Evolutionary conservation across 1,140 invertebrate species (phyloP).

Genomic region (Listronotus oregonensis): DNA sequence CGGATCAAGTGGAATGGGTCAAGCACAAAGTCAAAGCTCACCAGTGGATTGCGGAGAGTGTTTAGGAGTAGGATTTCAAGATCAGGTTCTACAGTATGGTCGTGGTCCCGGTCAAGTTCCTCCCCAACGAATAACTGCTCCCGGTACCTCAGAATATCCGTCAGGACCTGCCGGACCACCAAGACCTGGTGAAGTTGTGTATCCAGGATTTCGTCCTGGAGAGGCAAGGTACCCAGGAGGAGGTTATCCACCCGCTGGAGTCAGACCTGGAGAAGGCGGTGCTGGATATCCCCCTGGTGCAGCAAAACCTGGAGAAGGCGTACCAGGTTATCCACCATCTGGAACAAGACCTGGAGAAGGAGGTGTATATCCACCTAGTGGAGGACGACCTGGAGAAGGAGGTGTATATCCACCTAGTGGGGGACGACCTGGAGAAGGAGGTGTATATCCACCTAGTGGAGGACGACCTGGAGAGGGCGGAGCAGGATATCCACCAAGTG

Average conservation of each 20-base stretch:
- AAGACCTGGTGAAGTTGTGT: not conserved
- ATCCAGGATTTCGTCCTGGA: not conserved
- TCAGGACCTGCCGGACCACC: not conserved
- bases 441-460: slow-evolving; percentile 16
- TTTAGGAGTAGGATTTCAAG: slow-evolving; percentile 33
- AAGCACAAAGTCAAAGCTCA: slow-evolving; percentile 73
- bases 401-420: slow-evolving; percentile 1
- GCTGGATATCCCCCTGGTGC: not conserved
- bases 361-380: no score
- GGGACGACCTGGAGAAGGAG: slow-evolving; percentile 16
- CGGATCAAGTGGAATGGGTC: slow-evolving; percentile 72
- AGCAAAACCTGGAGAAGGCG: not conserved
- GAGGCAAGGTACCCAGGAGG: slow-evolving; percentile 8
- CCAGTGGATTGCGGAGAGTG: slow-evolving; percentile 51
- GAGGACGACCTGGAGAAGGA: no score
- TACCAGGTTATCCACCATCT: not conserved
- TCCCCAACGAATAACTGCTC: slow-evolving; percentile 10
- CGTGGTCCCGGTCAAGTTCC: not conserved
- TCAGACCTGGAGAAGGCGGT: slow-evolving; percentile 4
- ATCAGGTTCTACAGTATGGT: slow-evolving; percentile 33
- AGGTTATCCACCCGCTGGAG: not conserved
- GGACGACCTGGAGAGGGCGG: slow-evolving; percentile 14
- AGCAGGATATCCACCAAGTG: not conserved
- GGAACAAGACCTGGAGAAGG: no score
- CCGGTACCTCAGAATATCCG: slow-evolving; percentile 3